Conservation (phyloP, 2,113 vertebrate species). For the Myrmecophaga tridactyla region DNA sequence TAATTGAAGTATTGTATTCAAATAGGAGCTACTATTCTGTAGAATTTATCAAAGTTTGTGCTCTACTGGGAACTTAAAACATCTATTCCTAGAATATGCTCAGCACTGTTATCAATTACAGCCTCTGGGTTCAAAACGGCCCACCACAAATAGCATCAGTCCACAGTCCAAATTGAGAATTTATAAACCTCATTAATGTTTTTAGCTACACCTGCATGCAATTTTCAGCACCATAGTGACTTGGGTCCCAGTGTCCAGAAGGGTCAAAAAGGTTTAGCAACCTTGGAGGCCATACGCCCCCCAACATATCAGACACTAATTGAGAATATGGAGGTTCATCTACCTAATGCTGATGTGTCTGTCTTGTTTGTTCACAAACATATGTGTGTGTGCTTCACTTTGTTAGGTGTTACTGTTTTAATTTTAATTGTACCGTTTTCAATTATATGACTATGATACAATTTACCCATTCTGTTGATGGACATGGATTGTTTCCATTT, state of each 20-base stretch:
- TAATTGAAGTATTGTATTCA: conserved; percentile 14
- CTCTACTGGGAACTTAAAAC: neutral
- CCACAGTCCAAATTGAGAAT: neutral
- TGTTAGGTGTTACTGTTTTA: neutral
- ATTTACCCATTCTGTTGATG: too few relatives aligned
- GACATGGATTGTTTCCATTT: too few relatives aligned
- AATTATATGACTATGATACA: too few relatives aligned
- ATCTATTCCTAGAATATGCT: neutral
- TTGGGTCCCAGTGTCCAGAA: neutral
- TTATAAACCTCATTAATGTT: neutral
- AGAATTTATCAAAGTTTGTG: neutral
- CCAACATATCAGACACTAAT: neutral
- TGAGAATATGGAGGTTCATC: neutral
- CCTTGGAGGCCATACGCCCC: neutral
- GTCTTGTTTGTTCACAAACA: neutral
- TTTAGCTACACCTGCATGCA: too few relatives aligned
- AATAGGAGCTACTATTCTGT: neutral
- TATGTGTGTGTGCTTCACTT: neutral
- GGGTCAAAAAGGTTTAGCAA: neutral
- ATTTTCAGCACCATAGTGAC: neutral
- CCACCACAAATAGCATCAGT: neutral
- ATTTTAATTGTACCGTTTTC: neutral
- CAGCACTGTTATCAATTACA: neutral
- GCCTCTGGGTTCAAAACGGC: neutral
- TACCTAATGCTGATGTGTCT: neutral